Percentiles rank a stretch among this genome's conserved stretches.
These are phyloP conservation scores for Hirtodrosophila duncani DNA, from an alignment of 2,888 invertebrate genomes.

Conservation along the genomic window DNA sequence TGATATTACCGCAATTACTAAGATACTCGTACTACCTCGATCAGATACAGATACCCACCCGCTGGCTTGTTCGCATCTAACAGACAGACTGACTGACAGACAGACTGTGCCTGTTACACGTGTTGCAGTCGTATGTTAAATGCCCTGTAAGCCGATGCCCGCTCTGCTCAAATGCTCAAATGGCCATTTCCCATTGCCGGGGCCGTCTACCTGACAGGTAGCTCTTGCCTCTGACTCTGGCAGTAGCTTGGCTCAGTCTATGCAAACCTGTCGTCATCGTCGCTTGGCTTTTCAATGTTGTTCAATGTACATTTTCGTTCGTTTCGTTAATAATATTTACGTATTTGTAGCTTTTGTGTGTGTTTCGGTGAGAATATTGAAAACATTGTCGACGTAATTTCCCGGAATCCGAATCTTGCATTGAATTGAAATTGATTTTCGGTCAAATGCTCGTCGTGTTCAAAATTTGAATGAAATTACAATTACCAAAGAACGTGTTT, in stretches of 20 bases:
- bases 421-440: constrained; percentile 67
- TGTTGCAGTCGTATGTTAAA: constrained; percentile 36
- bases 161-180: constrained; percentile 26
- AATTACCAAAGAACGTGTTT: too few relatives aligned
- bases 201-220: constrained; percentile 27
- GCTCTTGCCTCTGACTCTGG: constrained; percentile 7
- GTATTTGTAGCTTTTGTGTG: constrained; percentile 21
- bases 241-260: constrained; percentile 46
- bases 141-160: constrained; percentile 25
- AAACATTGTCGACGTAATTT: constrained; percentile 63
- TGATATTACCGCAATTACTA: constrained; percentile 56
- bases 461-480: not conserved
- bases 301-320: constrained; percentile 32
- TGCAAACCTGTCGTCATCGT: constrained; percentile 56
- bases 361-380: constrained; percentile 32
- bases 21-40: too few relatives aligned
- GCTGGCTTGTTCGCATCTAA: constrained; percentile 45
- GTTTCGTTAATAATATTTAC: too few relatives aligned
- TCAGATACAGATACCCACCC: constrained; percentile 36
- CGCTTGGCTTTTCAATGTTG: constrained; percentile 37
- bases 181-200: constrained; percentile 19
- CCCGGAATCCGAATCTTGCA: constrained; percentile 59
- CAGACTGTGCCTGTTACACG: constrained; percentile 45
- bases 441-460: constrained; percentile 20
- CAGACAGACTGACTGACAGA: constrained; percentile 36